phyloP scores from a whole-genome alignment of 1,140 invertebrate genomes.

The Plodia interpunctella region DNA sequence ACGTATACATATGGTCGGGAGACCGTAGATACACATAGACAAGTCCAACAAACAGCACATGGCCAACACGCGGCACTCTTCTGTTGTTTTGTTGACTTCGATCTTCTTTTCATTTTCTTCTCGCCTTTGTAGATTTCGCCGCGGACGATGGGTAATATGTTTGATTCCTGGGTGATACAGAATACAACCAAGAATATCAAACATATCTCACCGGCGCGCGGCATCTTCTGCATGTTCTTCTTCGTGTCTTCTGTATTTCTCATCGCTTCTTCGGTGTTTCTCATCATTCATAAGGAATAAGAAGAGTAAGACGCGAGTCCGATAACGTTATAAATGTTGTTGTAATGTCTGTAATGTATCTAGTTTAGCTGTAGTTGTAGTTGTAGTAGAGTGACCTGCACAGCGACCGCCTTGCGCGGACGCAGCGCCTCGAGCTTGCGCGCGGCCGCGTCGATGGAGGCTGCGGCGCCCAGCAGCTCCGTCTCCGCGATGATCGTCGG shows the following conservation, averaged over 20 bases:
- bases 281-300: conserved; percentile 8
- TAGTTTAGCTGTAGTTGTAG: too few relatives aligned
- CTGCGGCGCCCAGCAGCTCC: conserved; percentile 97
- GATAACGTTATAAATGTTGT: too few relatives aligned
- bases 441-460: conserved; percentile 98
- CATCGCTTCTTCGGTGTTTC: conserved; percentile 14
- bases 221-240: conserved; percentile 26
- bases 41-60: too few relatives aligned
- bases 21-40: too few relatives aligned
- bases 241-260: conserved; percentile 20
- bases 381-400: conserved; percentile 6
- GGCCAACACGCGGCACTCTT: too few relatives aligned
- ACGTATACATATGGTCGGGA: too few relatives aligned
- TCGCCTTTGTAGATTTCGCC: conserved; percentile 17
- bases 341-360: too few relatives aligned
- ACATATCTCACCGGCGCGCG: conserved; percentile 94
- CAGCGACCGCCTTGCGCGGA: conserved; percentile 84
- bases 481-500: conserved; percentile 98
- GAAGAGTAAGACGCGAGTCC: too few relatives aligned
- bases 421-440: conserved; percentile 94
- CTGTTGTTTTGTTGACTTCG: background rate
- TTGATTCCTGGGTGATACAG: conserved; percentile 97
- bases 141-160: conserved; percentile 94
- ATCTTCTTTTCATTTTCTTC: background rate
- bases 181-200: conserved; percentile 99